Percentiles rank a stretch among this genome's conserved stretches.
Evolutionary conservation across 2,888 invertebrate genomes (phyloP).

Genomic region (Micoletzkya japonica): DNA sequence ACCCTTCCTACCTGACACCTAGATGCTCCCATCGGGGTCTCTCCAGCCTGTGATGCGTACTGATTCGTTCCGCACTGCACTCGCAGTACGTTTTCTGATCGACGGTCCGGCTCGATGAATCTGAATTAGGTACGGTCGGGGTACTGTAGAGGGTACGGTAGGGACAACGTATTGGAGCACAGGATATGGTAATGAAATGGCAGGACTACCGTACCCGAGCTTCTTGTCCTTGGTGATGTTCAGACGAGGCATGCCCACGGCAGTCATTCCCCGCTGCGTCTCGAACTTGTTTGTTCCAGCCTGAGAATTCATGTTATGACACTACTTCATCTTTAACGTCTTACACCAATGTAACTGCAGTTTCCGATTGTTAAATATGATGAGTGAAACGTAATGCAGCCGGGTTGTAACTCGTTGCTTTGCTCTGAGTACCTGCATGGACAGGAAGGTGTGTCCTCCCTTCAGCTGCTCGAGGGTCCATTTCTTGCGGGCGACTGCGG

Average conservation of each 20-base stretch:
- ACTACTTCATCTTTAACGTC: too few species aligned
- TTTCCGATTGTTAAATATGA: too few species aligned
- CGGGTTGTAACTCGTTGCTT: too few species aligned
- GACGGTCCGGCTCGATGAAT: constrained; percentile 60
- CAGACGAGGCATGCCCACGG: constrained; percentile 60
- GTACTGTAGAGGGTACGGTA: not conserved
- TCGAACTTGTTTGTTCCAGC: constrained; percentile 63
- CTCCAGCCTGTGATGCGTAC: constrained; percentile 63
- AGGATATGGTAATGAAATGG: not conserved
- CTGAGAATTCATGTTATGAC: too few species aligned
- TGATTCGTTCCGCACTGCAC: constrained; percentile 62
- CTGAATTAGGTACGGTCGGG: constrained; percentile 35
- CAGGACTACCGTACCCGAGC: constrained; percentile 46
- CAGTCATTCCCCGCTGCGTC: constrained; percentile 62
- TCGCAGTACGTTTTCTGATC: constrained; percentile 59
- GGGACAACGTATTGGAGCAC: not conserved
- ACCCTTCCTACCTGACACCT: constrained; percentile 50
- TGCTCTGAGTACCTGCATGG: constrained; percentile 42
- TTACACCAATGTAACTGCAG: too few species aligned
- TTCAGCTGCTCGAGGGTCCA: constrained; percentile 62
- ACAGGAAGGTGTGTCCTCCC: constrained; percentile 59
- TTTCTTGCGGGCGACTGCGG: constrained; percentile 34
- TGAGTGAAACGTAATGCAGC: too few species aligned
- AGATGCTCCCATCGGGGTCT: constrained; percentile 59
- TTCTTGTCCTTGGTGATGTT: constrained; percentile 63